phyloP scores from a whole-genome alignment of 1,140 invertebrate genomes.

The Bombus confusus region DNA sequence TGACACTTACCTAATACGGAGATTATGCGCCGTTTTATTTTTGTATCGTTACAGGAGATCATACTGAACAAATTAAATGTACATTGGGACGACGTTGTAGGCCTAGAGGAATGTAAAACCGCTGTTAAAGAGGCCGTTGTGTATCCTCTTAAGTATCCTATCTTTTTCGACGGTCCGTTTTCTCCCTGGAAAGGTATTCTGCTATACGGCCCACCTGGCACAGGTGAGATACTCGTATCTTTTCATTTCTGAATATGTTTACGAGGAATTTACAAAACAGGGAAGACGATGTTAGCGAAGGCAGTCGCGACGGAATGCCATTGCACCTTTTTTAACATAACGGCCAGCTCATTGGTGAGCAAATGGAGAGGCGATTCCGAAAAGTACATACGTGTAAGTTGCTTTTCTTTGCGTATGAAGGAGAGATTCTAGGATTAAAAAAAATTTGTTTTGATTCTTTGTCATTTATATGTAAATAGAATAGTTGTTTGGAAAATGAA shows the following conservation, averaged over 20 bases:
- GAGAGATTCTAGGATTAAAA: background rate
- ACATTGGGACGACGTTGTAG: slow-evolving; percentile 89
- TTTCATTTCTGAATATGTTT: background rate
- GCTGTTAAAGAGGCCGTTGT: slow-evolving; percentile 95
- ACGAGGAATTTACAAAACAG: slow-evolving; percentile 75
- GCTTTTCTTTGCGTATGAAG: background rate
- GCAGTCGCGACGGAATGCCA: slow-evolving; percentile 92
- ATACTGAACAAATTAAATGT: slow-evolving; percentile 85
- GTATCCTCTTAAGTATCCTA: slow-evolving; percentile 93
- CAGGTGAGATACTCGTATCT: slow-evolving; percentile 69
- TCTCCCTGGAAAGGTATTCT: slow-evolving; percentile 92
- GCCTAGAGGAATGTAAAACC: slow-evolving; percentile 90
- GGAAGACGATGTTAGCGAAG: slow-evolving; percentile 95
- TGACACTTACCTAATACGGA: background rate
- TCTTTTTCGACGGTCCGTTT: slow-evolving; percentile 90
- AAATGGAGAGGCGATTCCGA: slow-evolving; percentile 98
- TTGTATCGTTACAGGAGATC: slow-evolving; percentile 83
- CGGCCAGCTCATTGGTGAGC: slow-evolving; percentile 93
- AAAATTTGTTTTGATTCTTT: too few relatives aligned
- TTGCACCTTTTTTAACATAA: slow-evolving; percentile 96
- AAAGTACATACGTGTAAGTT: slow-evolving; percentile 91
- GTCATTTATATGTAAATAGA: too few relatives aligned
- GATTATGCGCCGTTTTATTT: background rate
- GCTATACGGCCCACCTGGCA: slow-evolving; percentile 93
- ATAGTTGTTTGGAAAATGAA: background rate